phyloP scores from a whole-genome alignment of 53 echinoderm and acorn worm species.

The Mesocentrotus franciscanus region DNA sequence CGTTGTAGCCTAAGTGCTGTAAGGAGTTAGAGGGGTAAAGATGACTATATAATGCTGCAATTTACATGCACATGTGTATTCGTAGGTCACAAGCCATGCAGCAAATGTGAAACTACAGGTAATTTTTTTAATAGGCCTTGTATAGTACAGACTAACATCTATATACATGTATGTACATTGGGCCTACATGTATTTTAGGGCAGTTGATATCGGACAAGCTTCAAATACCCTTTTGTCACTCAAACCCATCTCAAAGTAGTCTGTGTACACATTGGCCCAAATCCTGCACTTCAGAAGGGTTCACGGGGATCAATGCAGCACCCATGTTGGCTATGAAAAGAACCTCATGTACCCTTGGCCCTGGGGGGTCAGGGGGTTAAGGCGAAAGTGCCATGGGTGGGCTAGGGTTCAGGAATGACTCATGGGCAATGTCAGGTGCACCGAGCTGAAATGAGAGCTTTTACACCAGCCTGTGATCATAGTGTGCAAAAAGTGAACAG shows the following conservation, averaged over 20 bases:
- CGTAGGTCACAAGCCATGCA: no score
- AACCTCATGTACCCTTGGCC: constrained; percentile 23
- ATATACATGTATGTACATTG: no score
- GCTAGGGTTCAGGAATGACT: constrained; percentile 21
- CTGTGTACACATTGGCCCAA: background rate
- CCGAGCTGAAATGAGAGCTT: background rate
- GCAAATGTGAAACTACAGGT: no score
- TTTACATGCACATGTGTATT: no score
- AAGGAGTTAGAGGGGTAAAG: no score
- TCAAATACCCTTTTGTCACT: background rate
- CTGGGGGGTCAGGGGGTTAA: constrained; percentile 31
- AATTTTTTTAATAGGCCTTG: no score
- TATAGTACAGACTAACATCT: no score
- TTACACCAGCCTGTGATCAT: background rate
- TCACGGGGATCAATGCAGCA: background rate
- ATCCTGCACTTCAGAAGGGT: background rate
- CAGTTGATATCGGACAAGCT: background rate
- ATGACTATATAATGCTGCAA: no score
- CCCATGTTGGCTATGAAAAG: background rate
- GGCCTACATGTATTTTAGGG: no score
- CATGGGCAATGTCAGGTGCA: constrained; percentile 36
- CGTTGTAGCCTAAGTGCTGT: no score
- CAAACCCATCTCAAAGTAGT: background rate
- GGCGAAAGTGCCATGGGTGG: background rate
- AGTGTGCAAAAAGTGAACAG: no score